Conservation (phyloP, 2,797 vertebrate species). For the Manis crassicaudata region DNA sequence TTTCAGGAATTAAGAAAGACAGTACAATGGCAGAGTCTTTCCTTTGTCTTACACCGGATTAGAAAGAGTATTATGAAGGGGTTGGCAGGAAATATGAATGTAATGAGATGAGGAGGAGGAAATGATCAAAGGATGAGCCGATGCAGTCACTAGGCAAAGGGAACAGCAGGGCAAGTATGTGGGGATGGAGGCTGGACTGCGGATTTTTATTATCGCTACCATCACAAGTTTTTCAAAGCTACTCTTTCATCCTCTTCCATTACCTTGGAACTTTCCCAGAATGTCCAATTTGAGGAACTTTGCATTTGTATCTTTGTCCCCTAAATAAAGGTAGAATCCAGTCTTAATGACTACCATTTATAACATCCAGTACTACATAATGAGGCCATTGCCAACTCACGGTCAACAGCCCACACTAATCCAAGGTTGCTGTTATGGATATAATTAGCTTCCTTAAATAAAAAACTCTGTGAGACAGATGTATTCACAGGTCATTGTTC, state of each 20-base stretch:
- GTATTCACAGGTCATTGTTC: not conserved
- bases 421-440: not conserved
- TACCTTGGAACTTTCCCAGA: slow-evolving; percentile 56
- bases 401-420: slow-evolving; percentile 15
- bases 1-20: not conserved
- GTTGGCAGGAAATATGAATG: slow-evolving; percentile 25
- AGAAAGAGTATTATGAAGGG: not conserved
- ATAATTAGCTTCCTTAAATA: slow-evolving; percentile 57
- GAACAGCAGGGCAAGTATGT: not conserved
- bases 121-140: not conserved
- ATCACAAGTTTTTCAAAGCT: not conserved
- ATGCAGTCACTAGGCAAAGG: slow-evolving; percentile 25
- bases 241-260: slow-evolving; percentile 65
- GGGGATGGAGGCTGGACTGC: not conserved
- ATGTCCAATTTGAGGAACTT: slow-evolving; percentile 49
- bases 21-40: not conserved
- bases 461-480: slow-evolving; percentile 23
- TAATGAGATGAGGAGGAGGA: slow-evolving; percentile 16
- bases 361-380: slow-evolving; percentile 52
- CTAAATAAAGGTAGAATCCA: slow-evolving; percentile 56
- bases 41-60: not conserved
- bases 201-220: not conserved
- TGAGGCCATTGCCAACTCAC: slow-evolving; percentile 23
- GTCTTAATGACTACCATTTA: slow-evolving; percentile 64
- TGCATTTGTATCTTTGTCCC: slow-evolving; percentile 37